A percentile compares a stretch with the other conserved stretches of the same genome.
phyloP scores from a whole-genome alignment of 2,888 invertebrate species.

The Odontomyia ornata region DNA sequence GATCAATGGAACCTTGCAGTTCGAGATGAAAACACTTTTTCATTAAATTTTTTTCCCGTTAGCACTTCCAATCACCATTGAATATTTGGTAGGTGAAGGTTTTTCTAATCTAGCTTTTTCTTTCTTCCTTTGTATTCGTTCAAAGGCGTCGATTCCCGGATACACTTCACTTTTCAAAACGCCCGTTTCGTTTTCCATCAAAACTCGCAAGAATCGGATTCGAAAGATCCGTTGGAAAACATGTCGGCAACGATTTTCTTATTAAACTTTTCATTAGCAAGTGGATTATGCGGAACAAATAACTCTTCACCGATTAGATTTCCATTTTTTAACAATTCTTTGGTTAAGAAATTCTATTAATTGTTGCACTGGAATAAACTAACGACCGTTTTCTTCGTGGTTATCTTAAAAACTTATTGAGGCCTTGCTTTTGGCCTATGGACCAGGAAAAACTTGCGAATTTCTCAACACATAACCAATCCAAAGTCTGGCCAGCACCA shows the following conservation, averaged over 20 bases:
- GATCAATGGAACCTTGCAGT: no score
- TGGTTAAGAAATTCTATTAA: constrained; percentile 40
- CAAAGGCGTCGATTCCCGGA: not conserved
- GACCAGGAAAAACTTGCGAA: constrained; percentile 55
- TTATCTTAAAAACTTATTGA: constrained; percentile 65
- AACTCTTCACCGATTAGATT: constrained; percentile 17
- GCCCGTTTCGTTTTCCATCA: not conserved
- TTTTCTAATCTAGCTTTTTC: constrained; percentile 4
- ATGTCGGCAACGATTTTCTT: constrained; percentile 11
- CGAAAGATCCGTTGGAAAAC: not conserved
- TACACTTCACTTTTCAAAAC: constrained; percentile 9
- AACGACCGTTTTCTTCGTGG: constrained; percentile 61
- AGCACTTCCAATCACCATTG: not conserved
- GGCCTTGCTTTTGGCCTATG: constrained; percentile 62
- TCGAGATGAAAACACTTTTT: constrained; percentile 35
- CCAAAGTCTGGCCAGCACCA: not conserved
- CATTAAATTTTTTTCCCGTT: constrained; percentile 7
- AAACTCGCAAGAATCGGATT: not conserved
- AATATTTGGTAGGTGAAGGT: constrained; percentile 9
- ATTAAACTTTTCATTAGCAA: not conserved
- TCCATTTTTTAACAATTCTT: constrained; percentile 30
- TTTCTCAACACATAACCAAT: not conserved
- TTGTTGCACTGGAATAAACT: constrained; percentile 51
- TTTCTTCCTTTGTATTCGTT: not conserved
- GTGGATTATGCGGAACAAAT: not conserved